A percentile compares a stretch with the other conserved stretches of the same genome.
Evolutionary conservation across 2,113 vertebrate genomes (phyloP).

Genomic region (Grammomys dolichurus): DNA sequence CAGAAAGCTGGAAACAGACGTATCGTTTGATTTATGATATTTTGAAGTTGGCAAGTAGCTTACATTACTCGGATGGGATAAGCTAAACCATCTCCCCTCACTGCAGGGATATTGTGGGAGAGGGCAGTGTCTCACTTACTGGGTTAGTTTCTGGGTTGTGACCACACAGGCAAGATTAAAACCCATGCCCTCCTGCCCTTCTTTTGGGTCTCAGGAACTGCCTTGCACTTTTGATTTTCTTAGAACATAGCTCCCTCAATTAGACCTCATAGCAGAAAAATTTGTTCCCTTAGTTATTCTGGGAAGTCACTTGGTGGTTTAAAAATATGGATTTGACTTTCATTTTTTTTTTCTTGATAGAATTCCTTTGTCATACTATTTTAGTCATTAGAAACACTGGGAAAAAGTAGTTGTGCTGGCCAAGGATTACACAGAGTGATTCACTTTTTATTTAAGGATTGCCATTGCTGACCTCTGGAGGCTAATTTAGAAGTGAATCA

Average conservation of each 20-base stretch:
- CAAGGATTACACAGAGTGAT: conserved; percentile 82
- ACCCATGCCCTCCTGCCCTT: background rate
- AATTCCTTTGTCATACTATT: conserved; percentile 80
- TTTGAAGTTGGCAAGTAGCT: conserved; percentile 75
- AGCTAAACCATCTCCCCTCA: conserved; percentile 59
- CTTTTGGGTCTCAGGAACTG: background rate
- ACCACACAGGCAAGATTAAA: conserved; percentile 33
- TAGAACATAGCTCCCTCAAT: conserved; percentile 5
- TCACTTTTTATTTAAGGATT: conserved; percentile 86
- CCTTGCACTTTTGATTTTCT: conserved; percentile 59
- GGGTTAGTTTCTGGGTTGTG: conserved; percentile 7
- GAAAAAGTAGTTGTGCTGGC: conserved; percentile 63
- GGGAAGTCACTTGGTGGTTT: conserved; percentile 55
- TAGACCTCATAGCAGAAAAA: conserved; percentile 26
- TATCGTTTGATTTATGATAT: conserved; percentile 73
- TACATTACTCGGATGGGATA: conserved; percentile 48
- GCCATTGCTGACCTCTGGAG: conserved; percentile 73
- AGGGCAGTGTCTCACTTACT: conserved; percentile 42
- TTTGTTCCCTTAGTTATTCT: conserved; percentile 53
- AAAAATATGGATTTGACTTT: conserved; percentile 49
- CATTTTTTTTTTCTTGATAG: background rate
- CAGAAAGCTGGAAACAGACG: conserved; percentile 66
- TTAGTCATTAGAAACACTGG: conserved; percentile 73
- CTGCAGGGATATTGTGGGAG: conserved; percentile 24
- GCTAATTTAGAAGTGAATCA: conserved; percentile 87